A percentile compares a stretch with the other conserved stretches of the same genome.
These are phyloP conservation scores for Xiphophorus birchmanni DNA, from an alignment of 2,797 vertebrate species.

Conservation along the genomic window DNA sequence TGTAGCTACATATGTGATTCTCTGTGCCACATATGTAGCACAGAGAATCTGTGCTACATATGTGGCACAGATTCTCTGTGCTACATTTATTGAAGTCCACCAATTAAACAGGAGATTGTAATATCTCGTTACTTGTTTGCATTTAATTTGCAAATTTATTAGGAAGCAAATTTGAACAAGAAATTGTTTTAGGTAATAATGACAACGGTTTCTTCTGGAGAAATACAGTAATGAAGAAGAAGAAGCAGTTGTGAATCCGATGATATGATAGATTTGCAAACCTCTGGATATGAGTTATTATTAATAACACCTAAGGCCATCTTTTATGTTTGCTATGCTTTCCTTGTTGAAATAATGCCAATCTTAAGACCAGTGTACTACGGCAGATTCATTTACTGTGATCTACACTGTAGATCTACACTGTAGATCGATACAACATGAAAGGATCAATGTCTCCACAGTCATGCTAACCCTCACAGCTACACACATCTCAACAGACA, in stretches of 20 bases:
- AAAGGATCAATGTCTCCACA: slow-evolving; percentile 36
- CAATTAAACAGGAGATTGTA: slow-evolving; percentile 61
- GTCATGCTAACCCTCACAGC: slow-evolving; percentile 10
- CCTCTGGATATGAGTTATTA: not conserved
- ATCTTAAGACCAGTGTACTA: slow-evolving; percentile 7
- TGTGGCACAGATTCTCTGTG: slow-evolving; percentile 41
- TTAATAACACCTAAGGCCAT: not conserved
- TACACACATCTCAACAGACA: slow-evolving; percentile 13
- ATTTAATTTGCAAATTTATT: slow-evolving; percentile 60
- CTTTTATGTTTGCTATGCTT: not conserved
- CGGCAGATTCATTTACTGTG: slow-evolving; percentile 20
- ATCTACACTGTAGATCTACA: not conserved
- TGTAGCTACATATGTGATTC: slow-evolving; percentile 43
- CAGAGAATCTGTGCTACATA: too few species aligned
- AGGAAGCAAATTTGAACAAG: slow-evolving; percentile 56
- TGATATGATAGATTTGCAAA: not conserved
- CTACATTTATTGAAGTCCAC: slow-evolving; percentile 26
- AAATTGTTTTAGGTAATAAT: slow-evolving; percentile 59
- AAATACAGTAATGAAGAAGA: slow-evolving; percentile 16
- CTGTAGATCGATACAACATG: slow-evolving; percentile 30
- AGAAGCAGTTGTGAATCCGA: slow-evolving; percentile 15
- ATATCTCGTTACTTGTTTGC: slow-evolving; percentile 50
- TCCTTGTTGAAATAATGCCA: not conserved
- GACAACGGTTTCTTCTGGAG: slow-evolving; percentile 37
- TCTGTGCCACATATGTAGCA: too few species aligned